Base-by-base conservation (phyloP, 1,140 invertebrate genomes). In the Calycopis cecrops region DNA sequence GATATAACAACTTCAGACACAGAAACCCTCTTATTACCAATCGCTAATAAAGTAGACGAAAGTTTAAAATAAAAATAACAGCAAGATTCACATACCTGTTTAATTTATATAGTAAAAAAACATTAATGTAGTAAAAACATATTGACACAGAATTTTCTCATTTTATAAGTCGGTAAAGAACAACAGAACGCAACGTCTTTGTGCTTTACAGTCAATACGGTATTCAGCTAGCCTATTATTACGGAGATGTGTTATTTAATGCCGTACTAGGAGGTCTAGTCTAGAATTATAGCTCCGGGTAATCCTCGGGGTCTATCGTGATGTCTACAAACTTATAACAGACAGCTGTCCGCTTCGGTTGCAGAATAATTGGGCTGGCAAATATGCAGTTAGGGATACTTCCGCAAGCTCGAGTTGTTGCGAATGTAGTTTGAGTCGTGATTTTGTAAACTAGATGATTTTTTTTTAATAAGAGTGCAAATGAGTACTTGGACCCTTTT, bases 171-270 rank as follows among this genome's bases (percentile, higher is more conserved):
- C 6, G 21, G 21, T 3, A 3, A 28, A 28, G 6, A 28, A 28
- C 21, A 28, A 6, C 21, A 28, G 21, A 28, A 2, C 6, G 21
- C 6, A 28, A 3, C n/a, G n/a, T 28, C 6, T 6, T 2, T 28
- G 21, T 28, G 21, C 21, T 28, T 28, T 28, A 28, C 21, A 28
- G 6, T 28, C 40, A 44, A 16, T 44, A 44, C 40, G 14, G 35
- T 6, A 49, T 51, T 12, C 38, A 28, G 12, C 35, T 44, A 44
- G 14, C 40, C 51, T 53, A 53, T 53, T 37, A 44, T 42, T 53
- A 53, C 51, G 28, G 38, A 34, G 51, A 40, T 53, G 21, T 53
- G 38, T 53, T 53, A 53, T 53, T 53, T 42, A 53, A 37, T 17
- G 37, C 17, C n/a, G 51, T 6, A 53, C 38, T 17, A 53, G 51